phyloP scores from a whole-genome alignment of 2,113 vertebrate species.

The Phylloscopus whistleri region DNA sequence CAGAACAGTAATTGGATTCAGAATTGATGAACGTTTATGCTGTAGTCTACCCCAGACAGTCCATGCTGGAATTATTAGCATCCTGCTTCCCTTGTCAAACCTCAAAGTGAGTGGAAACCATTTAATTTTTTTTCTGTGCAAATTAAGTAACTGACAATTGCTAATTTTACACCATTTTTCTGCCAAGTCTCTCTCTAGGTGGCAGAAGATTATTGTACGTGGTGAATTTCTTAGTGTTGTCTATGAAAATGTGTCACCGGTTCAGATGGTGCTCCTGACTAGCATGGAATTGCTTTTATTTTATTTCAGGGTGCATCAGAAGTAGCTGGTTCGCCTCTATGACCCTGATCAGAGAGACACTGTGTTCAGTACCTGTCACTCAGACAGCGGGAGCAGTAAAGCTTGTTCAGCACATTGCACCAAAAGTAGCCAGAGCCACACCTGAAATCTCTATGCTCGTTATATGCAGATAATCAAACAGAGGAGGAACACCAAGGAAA shows the following conservation, averaged over 20 bases:
- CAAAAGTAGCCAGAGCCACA: neutral
- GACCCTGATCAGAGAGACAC: neutral
- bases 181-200: slow-evolving; percentile 27
- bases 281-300: neutral
- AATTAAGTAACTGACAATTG: slow-evolving; percentile 20
- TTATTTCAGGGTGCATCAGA: neutral
- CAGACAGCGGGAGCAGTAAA: neutral
- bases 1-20: neutral
- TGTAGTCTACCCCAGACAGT: neutral
- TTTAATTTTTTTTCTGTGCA: neutral
- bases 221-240: neutral
- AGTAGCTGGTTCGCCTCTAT: neutral
- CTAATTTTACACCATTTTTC: slow-evolving; percentile 20
- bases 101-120: slow-evolving; percentile 16
- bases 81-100: slow-evolving; percentile 43
- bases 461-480: neutral
- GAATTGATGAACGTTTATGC: neutral
- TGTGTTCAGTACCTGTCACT: neutral
- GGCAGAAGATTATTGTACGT: neutral
- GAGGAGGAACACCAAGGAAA: neutral
- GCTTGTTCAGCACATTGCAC: neutral
- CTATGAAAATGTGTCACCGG: neutral
- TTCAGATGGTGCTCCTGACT: neutral
- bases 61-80: slow-evolving; percentile 1
- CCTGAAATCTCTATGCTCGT: neutral